Percentiles rank a stretch among this genome's conserved stretches.
These are phyloP conservation scores for Epinotia nisella DNA, from an alignment of 2,888 invertebrate species.

Conservation along the genomic window DNA sequence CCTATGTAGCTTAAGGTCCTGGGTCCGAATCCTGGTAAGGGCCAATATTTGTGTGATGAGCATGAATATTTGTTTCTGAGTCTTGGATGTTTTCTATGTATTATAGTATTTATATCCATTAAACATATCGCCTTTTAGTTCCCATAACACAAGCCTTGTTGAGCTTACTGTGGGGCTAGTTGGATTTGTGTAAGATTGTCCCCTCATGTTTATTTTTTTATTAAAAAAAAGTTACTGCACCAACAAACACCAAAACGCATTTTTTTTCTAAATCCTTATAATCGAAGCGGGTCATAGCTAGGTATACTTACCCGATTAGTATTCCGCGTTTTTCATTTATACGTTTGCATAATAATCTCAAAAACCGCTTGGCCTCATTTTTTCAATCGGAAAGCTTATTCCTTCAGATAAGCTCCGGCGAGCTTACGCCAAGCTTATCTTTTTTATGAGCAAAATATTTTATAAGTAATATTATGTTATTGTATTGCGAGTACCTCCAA, in stretches of 20 bases:
- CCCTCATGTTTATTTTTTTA: too few relatives aligned
- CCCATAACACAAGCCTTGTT: too few relatives aligned
- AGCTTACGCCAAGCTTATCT: conserved; percentile 24
- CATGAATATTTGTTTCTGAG: too few relatives aligned
- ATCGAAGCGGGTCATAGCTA: not conserved
- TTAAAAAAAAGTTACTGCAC: too few relatives aligned
- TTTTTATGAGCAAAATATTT: conserved; percentile 29
- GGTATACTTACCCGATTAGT: not conserved
- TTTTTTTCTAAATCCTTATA: not conserved
- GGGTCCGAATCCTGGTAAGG: too few relatives aligned
- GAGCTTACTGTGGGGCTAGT: too few relatives aligned
- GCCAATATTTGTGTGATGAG: too few relatives aligned
- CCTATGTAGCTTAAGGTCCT: too few relatives aligned
- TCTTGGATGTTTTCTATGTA: too few relatives aligned
- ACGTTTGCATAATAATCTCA: conserved; percentile 21
- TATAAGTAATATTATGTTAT: conserved; percentile 12
- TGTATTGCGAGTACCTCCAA: not conserved
- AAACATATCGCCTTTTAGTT: too few relatives aligned
- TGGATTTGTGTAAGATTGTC: too few relatives aligned
- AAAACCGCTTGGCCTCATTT: conserved; percentile 33
- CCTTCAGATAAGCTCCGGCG: conserved; percentile 33
- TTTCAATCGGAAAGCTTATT: conserved; percentile 37
- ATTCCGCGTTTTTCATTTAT: not conserved
- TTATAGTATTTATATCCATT: too few relatives aligned
- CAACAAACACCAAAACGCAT: not conserved